Base-by-base conservation (phyloP, 2,113 vertebrate genomes). In the Entomyzon cyanotis region DNA sequence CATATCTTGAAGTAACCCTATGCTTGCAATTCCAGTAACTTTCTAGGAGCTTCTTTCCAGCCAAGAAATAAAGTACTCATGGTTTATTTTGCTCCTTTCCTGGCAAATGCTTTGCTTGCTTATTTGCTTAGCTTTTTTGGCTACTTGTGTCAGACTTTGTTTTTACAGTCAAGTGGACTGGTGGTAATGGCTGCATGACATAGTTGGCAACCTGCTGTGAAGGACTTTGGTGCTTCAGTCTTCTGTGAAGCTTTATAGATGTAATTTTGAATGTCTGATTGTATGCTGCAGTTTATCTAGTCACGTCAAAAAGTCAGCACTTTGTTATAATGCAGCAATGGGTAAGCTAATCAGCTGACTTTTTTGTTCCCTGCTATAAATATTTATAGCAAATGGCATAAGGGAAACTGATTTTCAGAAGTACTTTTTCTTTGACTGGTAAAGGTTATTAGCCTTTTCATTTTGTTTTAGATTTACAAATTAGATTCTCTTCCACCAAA, bases 11-110 rank as follows among this genome's bases (percentile, higher is more conserved):
- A 59, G 71, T 90, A 79, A 64, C 50, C 46, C 37, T 90, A 69
- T 39, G 15, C 46, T 69, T 85, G 53, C 8, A 14, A 3, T 79
- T n/a, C 42, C 3, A 15, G 24, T 82, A 82, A 76, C 84, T 95
- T 95, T 67, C 86, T 75, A 87, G 69, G 84, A 94, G 49, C 49
- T 84, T 87, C 31, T 75, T 94, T 87, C 50, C 39, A 79, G 79
- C 33, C 62, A 83, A 55, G 53, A 77, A 91, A 35, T 20, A 4
- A 80, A 75, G 10, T 53, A 27, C 11, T n/a, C 3, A 49, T 62
- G 76, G 68, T 23, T 49, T 69, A 21, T 39, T 93, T 56, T 78
- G 13, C 15, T 62, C 8, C 59, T 84, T 58, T 41, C 9, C 42
- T 0, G 0, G 19, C 30, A 78, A 84, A 35, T n/a, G 23, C 7